These are phyloP conservation scores for Romanogobio albipinnatus DNA, from an alignment of 2,113 vertebrate genomes.

Conservation along the genomic window DNA sequence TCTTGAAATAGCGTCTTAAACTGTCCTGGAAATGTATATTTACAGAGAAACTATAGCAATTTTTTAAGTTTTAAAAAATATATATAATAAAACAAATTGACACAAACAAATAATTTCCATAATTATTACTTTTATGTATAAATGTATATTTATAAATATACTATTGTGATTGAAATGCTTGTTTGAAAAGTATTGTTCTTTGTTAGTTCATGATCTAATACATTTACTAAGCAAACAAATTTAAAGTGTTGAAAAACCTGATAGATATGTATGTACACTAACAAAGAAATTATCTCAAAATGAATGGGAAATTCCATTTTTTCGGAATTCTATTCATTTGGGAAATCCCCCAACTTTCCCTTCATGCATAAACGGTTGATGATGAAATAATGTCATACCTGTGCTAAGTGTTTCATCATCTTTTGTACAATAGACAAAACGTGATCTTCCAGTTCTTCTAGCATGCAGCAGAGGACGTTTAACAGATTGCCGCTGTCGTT, in stretches of 20 bases:
- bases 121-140: neutral
- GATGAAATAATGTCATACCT: conserved; percentile 54
- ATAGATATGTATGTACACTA: neutral
- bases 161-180: neutral
- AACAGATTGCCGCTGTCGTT: neutral
- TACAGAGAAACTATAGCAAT: neutral
- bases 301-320: neutral
- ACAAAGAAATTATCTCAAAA: neutral
- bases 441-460: conserved; percentile 51
- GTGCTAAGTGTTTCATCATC: neutral
- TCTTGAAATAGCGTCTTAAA: conserved; percentile 64
- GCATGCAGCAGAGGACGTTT: neutral
- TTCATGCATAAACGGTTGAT: neutral
- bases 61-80: neutral
- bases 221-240: neutral
- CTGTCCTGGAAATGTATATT: conserved; percentile 50
- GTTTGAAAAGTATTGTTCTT: neutral
- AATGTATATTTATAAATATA: neutral
- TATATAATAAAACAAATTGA: no score
- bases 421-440: conserved; percentile 43
- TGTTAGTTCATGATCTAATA: neutral
- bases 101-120: no score
- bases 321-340: neutral
- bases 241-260: neutral
- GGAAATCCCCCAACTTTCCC: conserved; percentile 1